phyloP scores from a whole-genome alignment of 2,797 vertebrate genomes.

The Lutjanus campechanus region DNA sequence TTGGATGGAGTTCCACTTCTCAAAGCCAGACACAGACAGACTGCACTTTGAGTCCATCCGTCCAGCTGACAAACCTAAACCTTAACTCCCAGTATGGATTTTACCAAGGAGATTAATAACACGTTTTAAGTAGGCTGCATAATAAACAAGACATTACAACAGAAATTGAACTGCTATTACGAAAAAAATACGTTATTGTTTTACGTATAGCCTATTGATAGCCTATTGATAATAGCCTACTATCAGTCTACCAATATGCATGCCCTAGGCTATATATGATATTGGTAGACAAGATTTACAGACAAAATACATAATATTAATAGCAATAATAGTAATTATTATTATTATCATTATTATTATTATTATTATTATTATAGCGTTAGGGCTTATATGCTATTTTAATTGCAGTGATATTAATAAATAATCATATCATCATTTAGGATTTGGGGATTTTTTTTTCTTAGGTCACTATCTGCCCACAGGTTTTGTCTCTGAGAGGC shows the following conservation, averaged over 20 bases:
- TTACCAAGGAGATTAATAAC: conserved; percentile 15
- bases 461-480: conserved; percentile 17
- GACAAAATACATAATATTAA: too few relatives aligned
- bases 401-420: background rate
- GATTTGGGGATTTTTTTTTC: conserved; percentile 14
- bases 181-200: background rate
- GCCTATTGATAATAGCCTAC: too few relatives aligned
- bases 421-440: conserved; percentile 15
- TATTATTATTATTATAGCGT: too few relatives aligned
- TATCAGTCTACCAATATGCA: too few relatives aligned
- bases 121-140: background rate
- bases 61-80: conserved; percentile 31
- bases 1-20: conserved; percentile 65
- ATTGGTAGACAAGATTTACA: too few relatives aligned
- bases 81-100: conserved; percentile 29
- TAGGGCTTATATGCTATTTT: too few relatives aligned
- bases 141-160: conserved; percentile 1
- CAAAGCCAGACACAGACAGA: conserved; percentile 41
- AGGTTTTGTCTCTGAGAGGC: conserved; percentile 35
- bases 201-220: too few relatives aligned
- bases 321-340: too few relatives aligned
- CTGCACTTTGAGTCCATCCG: conserved; percentile 37
- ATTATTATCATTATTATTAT: too few relatives aligned
- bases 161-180: background rate
- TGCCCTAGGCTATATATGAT: too few relatives aligned